phyloP scores from a whole-genome alignment of 2,797 vertebrate genomes.

The Ciconia nigra region DNA sequence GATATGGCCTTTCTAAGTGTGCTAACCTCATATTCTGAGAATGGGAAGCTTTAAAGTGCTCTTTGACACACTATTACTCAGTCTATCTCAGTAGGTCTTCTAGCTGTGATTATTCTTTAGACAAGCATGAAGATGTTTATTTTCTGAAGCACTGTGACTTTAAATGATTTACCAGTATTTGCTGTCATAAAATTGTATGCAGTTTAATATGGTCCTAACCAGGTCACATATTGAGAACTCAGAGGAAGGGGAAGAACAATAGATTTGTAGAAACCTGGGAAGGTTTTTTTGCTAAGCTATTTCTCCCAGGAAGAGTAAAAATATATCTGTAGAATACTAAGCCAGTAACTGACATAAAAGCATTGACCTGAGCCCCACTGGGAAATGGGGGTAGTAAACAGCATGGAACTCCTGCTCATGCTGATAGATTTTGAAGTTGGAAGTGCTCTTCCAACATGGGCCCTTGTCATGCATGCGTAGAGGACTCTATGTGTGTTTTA shows the following conservation, averaged over 20 bases:
- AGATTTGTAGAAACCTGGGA: neutral
- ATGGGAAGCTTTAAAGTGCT: neutral
- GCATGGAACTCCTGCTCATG: neutral
- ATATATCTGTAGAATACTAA: neutral
- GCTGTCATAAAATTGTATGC: neutral
- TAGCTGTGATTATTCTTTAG: neutral
- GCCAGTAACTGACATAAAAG: neutral
- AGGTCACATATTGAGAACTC: neutral
- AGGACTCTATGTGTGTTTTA: accelerated
- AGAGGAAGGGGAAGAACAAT: neutral
- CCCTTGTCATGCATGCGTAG: neutral
- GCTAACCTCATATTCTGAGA: neutral
- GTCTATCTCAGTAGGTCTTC: neutral
- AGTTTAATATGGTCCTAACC: neutral
- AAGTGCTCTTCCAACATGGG: neutral
- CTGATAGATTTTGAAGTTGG: neutral
- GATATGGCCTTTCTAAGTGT: accelerated
- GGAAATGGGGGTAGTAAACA: neutral
- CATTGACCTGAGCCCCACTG: neutral
- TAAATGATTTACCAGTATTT: neutral
- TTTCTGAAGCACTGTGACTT: neutral
- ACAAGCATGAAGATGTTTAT: neutral
- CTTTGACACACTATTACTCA: neutral
- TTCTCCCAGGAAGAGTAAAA: neutral
- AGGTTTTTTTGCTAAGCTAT: neutral